These are phyloP conservation scores for Acyrthosiphon pisum DNA, from an alignment of 1,140 invertebrate genomes.

Conservation along the genomic window DNA sequence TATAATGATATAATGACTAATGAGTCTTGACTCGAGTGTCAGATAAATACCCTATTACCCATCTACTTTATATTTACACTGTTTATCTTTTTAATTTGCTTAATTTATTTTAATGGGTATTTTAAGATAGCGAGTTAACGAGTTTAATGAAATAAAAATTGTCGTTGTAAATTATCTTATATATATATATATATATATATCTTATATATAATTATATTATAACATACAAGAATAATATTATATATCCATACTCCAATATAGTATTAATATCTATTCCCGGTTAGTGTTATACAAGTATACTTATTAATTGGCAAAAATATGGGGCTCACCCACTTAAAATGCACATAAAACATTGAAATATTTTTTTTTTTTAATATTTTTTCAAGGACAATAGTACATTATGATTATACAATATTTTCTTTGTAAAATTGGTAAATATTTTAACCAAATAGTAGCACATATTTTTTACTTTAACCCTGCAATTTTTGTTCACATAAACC, in stretches of 20 bases:
- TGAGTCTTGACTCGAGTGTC: not conserved
- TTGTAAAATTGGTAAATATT: not conserved
- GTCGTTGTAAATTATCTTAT: not conserved
- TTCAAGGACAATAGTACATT: no score
- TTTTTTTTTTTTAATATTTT: no score
- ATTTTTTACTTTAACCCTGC: not conserved
- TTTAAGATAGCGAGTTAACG: not conserved
- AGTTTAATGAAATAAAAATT: not conserved
- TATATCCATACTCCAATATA: not conserved
- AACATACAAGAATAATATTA: no score
- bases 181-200: no score
- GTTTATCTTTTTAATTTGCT: constrained; percentile 4
- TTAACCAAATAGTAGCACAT: not conserved
- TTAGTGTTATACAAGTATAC: not conserved
- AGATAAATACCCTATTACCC: not conserved
- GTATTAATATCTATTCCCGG: not conserved
- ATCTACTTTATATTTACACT: not conserved
- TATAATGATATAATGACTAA: not conserved
- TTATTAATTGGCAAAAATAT: not conserved
- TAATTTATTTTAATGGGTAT: not conserved
- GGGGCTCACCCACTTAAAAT: not conserved
- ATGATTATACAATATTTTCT: not conserved
- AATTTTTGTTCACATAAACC: not conserved
- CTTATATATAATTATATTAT: no score
- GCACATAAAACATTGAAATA: no score